Evolutionary conservation across 2,888 invertebrate species (phyloP).

Genomic region (Lepidochrysops patricia): DNA sequence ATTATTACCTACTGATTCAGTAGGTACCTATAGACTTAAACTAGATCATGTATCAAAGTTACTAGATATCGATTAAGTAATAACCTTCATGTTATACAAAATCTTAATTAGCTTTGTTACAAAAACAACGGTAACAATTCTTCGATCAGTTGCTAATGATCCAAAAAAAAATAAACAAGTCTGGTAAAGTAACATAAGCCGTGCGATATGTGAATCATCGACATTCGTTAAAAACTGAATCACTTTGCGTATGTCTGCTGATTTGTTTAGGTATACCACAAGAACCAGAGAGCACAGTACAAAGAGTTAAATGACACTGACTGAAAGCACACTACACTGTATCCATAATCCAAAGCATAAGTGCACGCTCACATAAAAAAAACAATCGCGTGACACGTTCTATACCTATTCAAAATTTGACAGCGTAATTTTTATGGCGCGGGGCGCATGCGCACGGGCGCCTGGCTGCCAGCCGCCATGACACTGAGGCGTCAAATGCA

Average conservation of each 20-base stretch:
- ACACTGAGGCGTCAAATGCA: conserved; percentile 49
- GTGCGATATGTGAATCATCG: neutral
- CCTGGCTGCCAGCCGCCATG: conserved; percentile 54
- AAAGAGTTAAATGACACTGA: neutral
- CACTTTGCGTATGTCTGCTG: neutral
- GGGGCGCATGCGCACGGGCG: conserved; percentile 49
- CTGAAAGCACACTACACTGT: no score
- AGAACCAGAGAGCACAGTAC: neutral
- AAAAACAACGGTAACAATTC: neutral
- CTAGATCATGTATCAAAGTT: no score
- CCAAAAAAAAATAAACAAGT: neutral
- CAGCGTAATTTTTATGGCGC: conserved; percentile 17
- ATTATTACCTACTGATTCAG: no score
- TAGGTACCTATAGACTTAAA: no score
- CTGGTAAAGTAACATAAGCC: neutral
- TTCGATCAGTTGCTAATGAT: no score
- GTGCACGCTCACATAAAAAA: neutral
- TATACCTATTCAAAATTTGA: neutral
- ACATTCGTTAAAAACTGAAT: neutral
- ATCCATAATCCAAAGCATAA: neutral
- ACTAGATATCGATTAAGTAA: no score
- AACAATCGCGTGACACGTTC: neutral
- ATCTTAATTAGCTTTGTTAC: neutral
- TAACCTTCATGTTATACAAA: neutral
- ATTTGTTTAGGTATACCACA: conserved; percentile 6